Percentiles rank a stretch among this genome's conserved stretches.
Conservation (phyloP, 2,888 invertebrate genomes). For the Julus scandinavius region DNA sequence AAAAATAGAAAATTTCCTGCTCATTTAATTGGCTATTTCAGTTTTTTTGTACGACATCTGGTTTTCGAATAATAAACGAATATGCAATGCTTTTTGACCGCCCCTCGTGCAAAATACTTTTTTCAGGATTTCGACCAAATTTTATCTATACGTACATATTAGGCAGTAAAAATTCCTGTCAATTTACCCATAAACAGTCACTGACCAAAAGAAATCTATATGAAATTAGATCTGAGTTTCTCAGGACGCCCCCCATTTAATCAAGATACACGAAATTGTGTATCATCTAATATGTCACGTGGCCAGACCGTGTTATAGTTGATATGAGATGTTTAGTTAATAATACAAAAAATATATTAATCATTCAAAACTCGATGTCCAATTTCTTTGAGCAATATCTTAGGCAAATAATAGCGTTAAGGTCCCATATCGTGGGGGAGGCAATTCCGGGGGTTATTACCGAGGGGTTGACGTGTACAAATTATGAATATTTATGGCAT, state of each 20-base stretch:
- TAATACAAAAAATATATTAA: constrained; percentile 39
- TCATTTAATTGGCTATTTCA: too few relatives aligned
- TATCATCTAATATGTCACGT: constrained; percentile 10
- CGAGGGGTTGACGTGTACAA: neutral
- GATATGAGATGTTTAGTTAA: constrained; percentile 46
- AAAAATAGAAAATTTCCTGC: too few relatives aligned
- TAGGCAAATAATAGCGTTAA: constrained; percentile 4
- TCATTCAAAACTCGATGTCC: constrained; percentile 45
- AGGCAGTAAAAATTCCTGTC: too few relatives aligned
- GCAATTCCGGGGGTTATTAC: neutral
- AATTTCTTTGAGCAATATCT: constrained; percentile 40
- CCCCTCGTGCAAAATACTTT: too few relatives aligned
- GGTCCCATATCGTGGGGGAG: neutral
- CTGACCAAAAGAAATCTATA: neutral
- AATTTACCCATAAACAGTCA: neutral
- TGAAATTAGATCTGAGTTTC: neutral
- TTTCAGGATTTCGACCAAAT: too few relatives aligned
- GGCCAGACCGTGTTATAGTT: constrained; percentile 7
- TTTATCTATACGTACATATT: too few relatives aligned
- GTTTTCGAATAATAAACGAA: too few relatives aligned
- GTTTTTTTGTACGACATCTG: too few relatives aligned
- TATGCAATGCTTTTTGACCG: too few relatives aligned
- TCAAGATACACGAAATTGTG: constrained; percentile 22
- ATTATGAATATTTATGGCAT: constrained; percentile 45
- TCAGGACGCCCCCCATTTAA: constrained; percentile 16